Base-by-base conservation (phyloP, 1,140 invertebrate genomes). In the Bemisia tabaci region DNA sequence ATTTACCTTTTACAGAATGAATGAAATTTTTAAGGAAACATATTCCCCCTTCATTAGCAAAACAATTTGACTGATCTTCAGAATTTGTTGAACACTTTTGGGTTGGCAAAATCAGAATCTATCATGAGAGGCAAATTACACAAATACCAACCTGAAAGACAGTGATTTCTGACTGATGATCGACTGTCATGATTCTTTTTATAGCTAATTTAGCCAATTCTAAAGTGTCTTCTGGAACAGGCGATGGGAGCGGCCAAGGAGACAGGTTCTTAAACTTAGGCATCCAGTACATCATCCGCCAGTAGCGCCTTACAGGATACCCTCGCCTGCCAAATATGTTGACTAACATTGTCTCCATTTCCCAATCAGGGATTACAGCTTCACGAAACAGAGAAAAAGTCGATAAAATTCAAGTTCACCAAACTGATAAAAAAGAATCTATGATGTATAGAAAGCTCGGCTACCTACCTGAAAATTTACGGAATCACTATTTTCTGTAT, bases 221-320 rank as follows among this genome's bases (percentile, higher is more conserved):
- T 9, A 89, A 78, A 1, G 83, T 78, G 74, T 95, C 87, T 71
- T 80, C 81, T 1, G 91, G 90, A 27, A 91, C 70, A 1, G 85
- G 81, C 33, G 85, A 80, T 0, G 95, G 92, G 59, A 96, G 74
- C 1, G 86, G 84, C 86, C 91, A 98, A 1, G 96, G 96, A 70
- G 92, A 94, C 0, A 88, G 75, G 76, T 97, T 87, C 74, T 87
- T 91, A 73, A 98, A 94, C 77, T 98, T 98, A 2, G 95, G 94
- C 87, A 97, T 89, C 97, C 97, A 99, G 74, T 98, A 99, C 81
- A 93, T 86, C 89, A 98, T 95, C 61, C 94, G 82, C 81, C 86
- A 88, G 74, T 85, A 91, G 75, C 95, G 97, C 67, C 90, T 79
- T 17, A 93, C 75, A 0, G 91, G 90, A 74, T 86, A 83, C 12